Base-by-base conservation (phyloP, 2,888 invertebrate species). In the Tipula vernalis region DNA sequence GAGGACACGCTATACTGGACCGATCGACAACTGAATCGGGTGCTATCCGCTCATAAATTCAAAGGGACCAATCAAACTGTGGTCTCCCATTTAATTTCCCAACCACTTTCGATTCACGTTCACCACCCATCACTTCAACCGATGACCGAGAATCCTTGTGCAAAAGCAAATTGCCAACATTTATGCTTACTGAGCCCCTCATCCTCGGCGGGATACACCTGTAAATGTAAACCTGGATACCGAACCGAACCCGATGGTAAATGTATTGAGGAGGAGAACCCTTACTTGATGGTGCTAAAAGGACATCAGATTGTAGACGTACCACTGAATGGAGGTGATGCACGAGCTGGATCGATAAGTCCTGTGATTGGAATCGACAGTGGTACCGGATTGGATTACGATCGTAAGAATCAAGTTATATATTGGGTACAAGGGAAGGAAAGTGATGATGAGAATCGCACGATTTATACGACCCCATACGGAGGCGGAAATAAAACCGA, bases 1-100 rank as follows among this genome's bases (percentile, higher is more conserved):
- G 99, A 99, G 91, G 98, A 99, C 89, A 96, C 96, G 0, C 92
- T 99, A 87, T 99, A 98, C 91, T 99, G 98, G 98, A 98, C 98
- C 0, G 99, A 99, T 91, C 93, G 98, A 2, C 98, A 98, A 91
- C 92, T 98, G 57, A 98, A 99, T 90, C 92, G 98, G 28, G 98
- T 98, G 13, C 91, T 96, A 5, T 97, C 96, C 0, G 97, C 98
- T 0, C 96, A 98, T 91, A 99, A 99, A 92, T 98, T 96, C 91
- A 95, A 94, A 89, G 98, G 99, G 15, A 93, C 94, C 39, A 98
- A 98, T 90, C 98, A 98, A 91, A 97, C 97, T 0, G 98, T 99
- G 0, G 97, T 98, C 0, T 98, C 97, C 0, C 98, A 98, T 91
- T 92, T 98, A 87, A 98, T 99, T 88, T 97, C 97, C 2, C 98